Conservation (phyloP, 2,888 invertebrate genomes). For the Uropetala carovei region DNA sequence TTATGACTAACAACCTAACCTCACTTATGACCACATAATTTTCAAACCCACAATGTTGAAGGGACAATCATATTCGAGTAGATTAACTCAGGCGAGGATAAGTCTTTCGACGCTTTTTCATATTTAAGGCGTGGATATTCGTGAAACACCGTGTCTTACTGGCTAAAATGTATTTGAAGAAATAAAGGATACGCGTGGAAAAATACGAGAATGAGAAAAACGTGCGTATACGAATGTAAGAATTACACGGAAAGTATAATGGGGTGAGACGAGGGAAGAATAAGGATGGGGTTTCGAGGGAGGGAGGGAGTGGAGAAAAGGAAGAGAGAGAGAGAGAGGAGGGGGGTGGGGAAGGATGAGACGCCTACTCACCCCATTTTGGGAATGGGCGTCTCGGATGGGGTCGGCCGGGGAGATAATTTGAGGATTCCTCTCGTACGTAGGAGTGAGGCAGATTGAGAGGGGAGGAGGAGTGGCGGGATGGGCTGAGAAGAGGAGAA, state of each 20-base stretch:
- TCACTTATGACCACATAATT: too few relatives aligned
- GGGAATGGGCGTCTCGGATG: constrained; percentile 36
- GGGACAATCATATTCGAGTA: too few relatives aligned
- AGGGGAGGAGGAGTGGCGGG: neutral
- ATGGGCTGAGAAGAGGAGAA: neutral
- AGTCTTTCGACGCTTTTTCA: too few relatives aligned
- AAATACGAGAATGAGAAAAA: too few relatives aligned
- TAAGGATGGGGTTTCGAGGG: neutral
- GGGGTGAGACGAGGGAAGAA: neutral
- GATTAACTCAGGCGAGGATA: too few relatives aligned
- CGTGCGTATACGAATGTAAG: neutral
- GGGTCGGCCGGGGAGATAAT: constrained; percentile 12
- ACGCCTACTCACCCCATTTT: neutral
- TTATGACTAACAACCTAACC: too few relatives aligned
- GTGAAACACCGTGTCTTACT: too few relatives aligned
- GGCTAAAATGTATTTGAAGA: too few relatives aligned
- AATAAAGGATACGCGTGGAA: too few relatives aligned
- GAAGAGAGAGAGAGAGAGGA: neutral
- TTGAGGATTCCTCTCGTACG: neutral
- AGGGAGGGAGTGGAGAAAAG: neutral
- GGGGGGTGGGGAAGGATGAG: neutral
- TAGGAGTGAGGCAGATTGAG: neutral
- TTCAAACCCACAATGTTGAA: too few relatives aligned
- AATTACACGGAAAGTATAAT: neutral
- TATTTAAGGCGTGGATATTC: too few relatives aligned